Base-by-base conservation (phyloP, 2,888 invertebrate species). In the Diachrysia chrysitis region DNA sequence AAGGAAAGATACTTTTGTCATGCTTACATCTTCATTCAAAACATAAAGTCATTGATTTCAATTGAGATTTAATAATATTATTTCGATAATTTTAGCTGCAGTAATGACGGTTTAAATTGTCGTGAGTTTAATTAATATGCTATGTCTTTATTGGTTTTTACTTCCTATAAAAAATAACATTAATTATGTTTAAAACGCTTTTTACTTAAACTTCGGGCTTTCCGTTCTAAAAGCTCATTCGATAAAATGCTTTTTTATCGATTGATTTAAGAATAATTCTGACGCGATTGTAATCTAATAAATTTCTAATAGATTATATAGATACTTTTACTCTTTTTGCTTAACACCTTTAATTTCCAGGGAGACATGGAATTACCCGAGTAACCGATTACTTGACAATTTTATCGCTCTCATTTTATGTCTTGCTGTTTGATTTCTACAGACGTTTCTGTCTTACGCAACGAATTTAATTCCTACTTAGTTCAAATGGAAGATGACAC, bases 401-500 rank as follows among this genome's bases (percentile, higher is more conserved):
- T 0, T 58, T 23, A 61, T 51, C 17, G 42, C 46, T 51, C 37
- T 58, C n/a, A 16, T 42, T 70, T n/a, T 58, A 23, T 9, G 19
- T 53, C 19, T 21, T 25, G 42, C 42, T 6, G 1, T 58, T 61
- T 42, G 25, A 70, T 57, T 62, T 51, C 48, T 21, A 51, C 48
- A 19, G 19, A 21, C 21, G 1, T 32, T 65, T 53, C 55, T 59
- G 21, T 21, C 23, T 71, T 71, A 59, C 59, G 68, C 48, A 75
- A 71, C 35, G 61, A 67, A 67, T 58, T 71, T 29, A 53, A 23
- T 53, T 29, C 66, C 55, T 74, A 67, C 60, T 23, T 53, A 57
- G 63, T 64, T 64, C 69, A 14, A n/a, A 58, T 56, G 46, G 35
- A 19, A 70, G 73, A 76, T 59, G 73, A 14, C 58, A 76, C 73